phyloP scores from a whole-genome alignment of 2,797 vertebrate species.

The Coccyzus lansbergi region DNA sequence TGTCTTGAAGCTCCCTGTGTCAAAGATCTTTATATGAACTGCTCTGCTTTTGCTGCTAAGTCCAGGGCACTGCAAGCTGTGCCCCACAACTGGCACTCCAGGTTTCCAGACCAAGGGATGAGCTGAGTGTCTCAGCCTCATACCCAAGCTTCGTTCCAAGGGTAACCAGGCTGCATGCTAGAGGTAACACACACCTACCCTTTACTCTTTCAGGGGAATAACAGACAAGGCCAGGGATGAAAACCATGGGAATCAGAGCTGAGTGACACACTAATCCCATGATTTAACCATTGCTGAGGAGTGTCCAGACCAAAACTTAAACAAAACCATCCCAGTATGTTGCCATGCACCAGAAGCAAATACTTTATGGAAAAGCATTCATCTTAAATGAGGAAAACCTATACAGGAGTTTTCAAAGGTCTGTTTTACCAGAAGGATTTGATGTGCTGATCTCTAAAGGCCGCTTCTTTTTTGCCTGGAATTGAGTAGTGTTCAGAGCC shows the following conservation, averaged over 20 bases:
- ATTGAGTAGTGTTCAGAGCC: not conserved
- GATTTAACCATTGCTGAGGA: not conserved
- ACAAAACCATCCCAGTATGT: not conserved
- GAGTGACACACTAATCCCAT: not conserved
- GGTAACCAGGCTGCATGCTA: not conserved
- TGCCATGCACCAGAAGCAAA: not conserved
- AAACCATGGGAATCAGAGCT: not conserved
- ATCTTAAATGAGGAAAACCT: not conserved
- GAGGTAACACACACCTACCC: accelerated
- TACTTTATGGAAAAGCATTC: not conserved
- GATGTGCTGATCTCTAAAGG: not conserved
- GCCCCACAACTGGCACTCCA: not conserved
- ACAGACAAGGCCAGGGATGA: not conserved
- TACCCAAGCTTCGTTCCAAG: not conserved
- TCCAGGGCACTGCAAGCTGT: not conserved
- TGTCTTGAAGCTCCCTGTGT: not conserved
- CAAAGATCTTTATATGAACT: not conserved
- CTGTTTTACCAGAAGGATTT: constrained; percentile 39
- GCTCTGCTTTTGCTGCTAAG: not conserved
- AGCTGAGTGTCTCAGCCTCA: not conserved
- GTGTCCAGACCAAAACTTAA: not conserved
- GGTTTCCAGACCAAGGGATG: not conserved
- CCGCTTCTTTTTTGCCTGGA: not conserved
- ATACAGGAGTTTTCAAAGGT: not conserved
- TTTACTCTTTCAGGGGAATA: not conserved